Base-by-base conservation (phyloP, 2,888 invertebrate genomes). In the Drosophila pseudotalamancana region DNA sequence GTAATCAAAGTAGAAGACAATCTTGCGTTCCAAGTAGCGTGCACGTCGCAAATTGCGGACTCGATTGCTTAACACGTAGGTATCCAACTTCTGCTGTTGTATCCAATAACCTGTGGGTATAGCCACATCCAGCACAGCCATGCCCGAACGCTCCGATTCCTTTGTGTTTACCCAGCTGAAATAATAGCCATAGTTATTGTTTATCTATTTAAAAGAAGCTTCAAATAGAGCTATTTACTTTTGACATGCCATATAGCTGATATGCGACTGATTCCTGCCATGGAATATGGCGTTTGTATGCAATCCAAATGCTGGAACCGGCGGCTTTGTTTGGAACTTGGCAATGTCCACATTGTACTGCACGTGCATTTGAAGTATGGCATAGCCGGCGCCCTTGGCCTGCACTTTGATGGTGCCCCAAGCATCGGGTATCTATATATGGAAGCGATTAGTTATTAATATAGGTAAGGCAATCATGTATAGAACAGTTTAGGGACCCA, bases 371-470 rank as follows among this genome's bases (percentile, higher is more conserved):
- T 98, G 98, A 74, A 98, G 93, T 84, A 98, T 95, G 3, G 98
- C 98, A 92, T 96, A 96, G n/a, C 98, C 98, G 3, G 97, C 96
- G 71, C 98, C 99, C 89, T 95, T 95, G 0, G 97, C 98, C 79
- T 96, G 95, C 40, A 98, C 97, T 91, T 97, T 96, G 31, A 98
- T 96, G 0, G 97, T 97, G 85, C 98, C 98, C 96, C 97, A 98
- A 40, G 98, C 98, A 87, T 96, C 94, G 0, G 97, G 97, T 90
- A 98, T 97, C 95, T 96, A 25, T 8, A n/a, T n/a, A n/a, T 8
- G 25, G 25, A 25, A 25, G 9, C 2, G 3, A 25, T 8, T 25
- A 6, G 23, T 3, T 29, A 18, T 5, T 6, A 0, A 27, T 1
- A 25, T 8, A 45, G 25, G 14, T 3, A 14, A 18, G 23, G 8